These are phyloP conservation scores for Aramus guarauna DNA, from an alignment of 2,113 vertebrate genomes.

Conservation along the genomic window DNA sequence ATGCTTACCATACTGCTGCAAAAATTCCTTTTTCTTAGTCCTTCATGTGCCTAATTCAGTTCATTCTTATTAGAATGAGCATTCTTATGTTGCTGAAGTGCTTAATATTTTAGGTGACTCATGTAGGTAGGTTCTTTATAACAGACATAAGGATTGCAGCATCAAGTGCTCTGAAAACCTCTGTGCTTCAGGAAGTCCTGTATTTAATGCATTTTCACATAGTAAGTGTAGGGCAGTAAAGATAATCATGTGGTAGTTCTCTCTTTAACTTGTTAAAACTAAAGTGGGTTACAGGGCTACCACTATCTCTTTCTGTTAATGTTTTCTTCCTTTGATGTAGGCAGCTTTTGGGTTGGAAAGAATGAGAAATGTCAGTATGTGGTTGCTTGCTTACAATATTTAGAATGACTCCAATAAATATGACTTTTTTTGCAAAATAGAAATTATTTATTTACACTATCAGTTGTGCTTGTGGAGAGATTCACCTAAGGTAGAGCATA, in stretches of 20 bases:
- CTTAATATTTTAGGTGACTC: neutral
- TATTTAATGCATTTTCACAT: neutral
- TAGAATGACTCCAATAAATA: neutral
- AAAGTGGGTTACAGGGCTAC: neutral
- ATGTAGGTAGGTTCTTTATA: neutral
- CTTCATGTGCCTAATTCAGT: neutral
- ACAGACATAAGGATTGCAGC: neutral
- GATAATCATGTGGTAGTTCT: neutral
- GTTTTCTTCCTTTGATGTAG: neutral
- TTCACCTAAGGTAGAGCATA: neutral
- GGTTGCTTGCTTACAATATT: neutral
- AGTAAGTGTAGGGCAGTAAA: neutral
- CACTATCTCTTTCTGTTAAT: neutral
- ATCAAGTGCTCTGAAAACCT: neutral
- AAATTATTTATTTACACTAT: slow-evolving; percentile 1
- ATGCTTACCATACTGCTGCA: neutral
- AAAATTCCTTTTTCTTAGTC: neutral
- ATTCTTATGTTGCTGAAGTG: neutral
- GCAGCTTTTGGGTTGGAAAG: neutral
- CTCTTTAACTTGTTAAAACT: neutral
- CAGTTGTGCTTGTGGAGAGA: neutral
- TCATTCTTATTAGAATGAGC: neutral
- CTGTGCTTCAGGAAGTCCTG: neutral
- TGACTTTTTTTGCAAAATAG: neutral
- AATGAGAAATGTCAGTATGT: neutral